phyloP scores from a whole-genome alignment of 2,797 vertebrate genomes.

The Tragelaphus oryx region DNA sequence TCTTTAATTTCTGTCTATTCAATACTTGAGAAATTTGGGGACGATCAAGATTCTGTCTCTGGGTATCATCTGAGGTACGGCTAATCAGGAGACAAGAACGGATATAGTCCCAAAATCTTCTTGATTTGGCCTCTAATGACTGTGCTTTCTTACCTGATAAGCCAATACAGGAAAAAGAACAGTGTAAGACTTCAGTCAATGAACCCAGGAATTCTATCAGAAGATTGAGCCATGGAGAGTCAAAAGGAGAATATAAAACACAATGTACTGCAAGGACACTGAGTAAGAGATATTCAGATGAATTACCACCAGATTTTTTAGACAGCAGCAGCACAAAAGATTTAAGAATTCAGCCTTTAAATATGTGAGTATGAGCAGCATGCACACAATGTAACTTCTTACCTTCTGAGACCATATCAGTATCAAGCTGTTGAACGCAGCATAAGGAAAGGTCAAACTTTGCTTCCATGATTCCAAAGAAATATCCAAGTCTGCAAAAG shows the following conservation, averaged over 20 bases:
- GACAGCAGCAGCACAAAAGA: too few species aligned
- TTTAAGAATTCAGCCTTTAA: not conserved
- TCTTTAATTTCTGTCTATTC: not conserved
- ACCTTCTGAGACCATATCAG: not conserved
- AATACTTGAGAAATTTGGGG: not conserved
- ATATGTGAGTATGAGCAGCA: not conserved
- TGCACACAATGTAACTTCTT: not conserved
- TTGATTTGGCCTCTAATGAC: not conserved
- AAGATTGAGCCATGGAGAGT: not conserved
- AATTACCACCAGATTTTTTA: not conserved
- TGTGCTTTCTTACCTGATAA: not conserved
- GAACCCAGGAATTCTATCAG: not conserved
- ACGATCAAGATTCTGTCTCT: not conserved
- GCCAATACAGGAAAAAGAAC: too few species aligned
- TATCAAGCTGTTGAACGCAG: not conserved
- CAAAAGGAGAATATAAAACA: not conserved
- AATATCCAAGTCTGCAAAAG: not conserved
- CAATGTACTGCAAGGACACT: not conserved
- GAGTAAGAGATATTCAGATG: not conserved
- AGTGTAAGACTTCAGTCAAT: not conserved
- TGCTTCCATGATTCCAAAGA: not conserved
- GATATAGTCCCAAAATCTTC: not conserved
- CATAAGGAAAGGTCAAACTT: not conserved
- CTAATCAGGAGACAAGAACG: not conserved
- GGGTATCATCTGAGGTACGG: not conserved